Percentiles rank a stretch among this genome's conserved stretches.
These are phyloP conservation scores for Ectropis crepuscularia DNA, from an alignment of 2,888 invertebrate species.

Conservation along the genomic window DNA sequence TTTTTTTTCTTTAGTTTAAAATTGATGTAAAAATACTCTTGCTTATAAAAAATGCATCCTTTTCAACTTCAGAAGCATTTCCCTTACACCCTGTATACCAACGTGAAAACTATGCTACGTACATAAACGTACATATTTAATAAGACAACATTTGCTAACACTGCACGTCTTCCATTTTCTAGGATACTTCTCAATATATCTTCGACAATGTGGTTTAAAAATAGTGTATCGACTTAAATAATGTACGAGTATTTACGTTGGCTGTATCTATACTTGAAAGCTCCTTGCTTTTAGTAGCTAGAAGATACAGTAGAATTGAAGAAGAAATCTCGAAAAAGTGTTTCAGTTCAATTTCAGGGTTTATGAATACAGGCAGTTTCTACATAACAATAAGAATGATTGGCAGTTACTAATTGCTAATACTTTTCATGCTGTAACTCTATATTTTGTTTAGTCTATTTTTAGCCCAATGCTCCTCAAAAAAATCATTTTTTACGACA, in stretches of 20 bases:
- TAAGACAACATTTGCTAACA: conserved; percentile 26
- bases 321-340: not conserved
- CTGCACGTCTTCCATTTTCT: conserved; percentile 34
- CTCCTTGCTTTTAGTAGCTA: not conserved
- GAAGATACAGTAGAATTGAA: not conserved
- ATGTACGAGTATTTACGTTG: conserved; percentile 8
- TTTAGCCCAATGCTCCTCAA: too few relatives aligned
- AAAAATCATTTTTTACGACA: too few relatives aligned
- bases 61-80: too few relatives aligned
- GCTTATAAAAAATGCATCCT: too few relatives aligned
- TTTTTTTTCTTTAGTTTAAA: too few relatives aligned
- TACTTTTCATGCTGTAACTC: too few relatives aligned
- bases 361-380: too few relatives aligned
- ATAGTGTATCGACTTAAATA: conserved; percentile 21
- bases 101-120: conserved; percentile 24
- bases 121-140: conserved; percentile 29
- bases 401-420: too few relatives aligned
- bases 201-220: conserved; percentile 22
- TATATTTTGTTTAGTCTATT: too few relatives aligned
- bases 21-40: too few relatives aligned
- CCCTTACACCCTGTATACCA: not conserved
- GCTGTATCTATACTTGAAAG: not conserved
- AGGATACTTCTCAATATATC: conserved; percentile 29
- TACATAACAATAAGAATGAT: too few relatives aligned
- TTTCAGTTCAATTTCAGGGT: too few relatives aligned